phyloP scores from a whole-genome alignment of 2,797 vertebrate genomes.

The Phataginus tricuspis region DNA sequence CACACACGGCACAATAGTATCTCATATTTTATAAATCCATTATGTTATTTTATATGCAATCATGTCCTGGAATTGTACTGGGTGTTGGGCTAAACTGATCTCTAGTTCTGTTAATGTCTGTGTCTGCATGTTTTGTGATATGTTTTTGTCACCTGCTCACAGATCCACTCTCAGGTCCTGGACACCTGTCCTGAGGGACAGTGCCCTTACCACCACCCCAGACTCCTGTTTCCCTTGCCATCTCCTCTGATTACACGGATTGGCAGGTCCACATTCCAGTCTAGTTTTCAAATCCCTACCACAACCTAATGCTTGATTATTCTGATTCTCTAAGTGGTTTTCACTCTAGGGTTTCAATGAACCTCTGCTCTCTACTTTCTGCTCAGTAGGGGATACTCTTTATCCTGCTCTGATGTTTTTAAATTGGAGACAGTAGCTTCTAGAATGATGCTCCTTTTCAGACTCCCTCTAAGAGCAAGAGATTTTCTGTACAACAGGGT shows the following conservation, averaged over 20 bases:
- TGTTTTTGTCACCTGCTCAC: background rate
- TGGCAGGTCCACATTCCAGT: background rate
- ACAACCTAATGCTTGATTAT: background rate
- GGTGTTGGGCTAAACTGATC: background rate
- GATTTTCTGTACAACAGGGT: background rate
- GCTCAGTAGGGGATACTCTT: background rate
- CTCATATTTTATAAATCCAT: background rate
- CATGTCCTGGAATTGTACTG: background rate
- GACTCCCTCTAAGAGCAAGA: slow-evolving; percentile 5
- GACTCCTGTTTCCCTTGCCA: background rate
- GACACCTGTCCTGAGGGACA: background rate
- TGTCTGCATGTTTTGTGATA: background rate
- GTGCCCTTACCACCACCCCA: accelerated
- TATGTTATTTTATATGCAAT: background rate
- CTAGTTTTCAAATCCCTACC: background rate
- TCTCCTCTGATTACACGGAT: background rate
- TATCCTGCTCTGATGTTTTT: background rate
- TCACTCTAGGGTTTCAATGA: background rate
- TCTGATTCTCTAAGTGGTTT: background rate
- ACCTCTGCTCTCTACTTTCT: background rate
- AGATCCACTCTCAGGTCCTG: background rate
- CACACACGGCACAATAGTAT: background rate
- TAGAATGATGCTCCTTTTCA: background rate
- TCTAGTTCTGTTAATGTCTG: background rate
- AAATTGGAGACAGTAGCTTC: slow-evolving; percentile 19